Evolutionary conservation across 1,140 invertebrate genomes (phyloP).

Genomic region (Aporrectodea caliginosa): DNA sequence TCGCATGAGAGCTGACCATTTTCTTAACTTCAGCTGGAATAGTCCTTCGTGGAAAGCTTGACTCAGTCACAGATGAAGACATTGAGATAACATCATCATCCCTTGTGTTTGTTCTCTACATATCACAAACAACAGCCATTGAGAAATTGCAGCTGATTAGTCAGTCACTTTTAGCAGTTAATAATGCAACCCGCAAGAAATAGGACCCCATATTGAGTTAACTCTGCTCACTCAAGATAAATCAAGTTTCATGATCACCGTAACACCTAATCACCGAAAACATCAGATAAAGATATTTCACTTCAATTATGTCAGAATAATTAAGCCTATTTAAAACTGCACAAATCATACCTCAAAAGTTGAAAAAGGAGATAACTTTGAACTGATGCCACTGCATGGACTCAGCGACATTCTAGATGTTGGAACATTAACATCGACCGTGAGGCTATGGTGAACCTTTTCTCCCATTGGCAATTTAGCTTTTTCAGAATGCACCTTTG

Average conservation of each 20-base stretch:
- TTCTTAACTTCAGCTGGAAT: slow-evolving; percentile 70
- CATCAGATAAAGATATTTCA: no score
- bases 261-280: no score
- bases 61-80: not conserved
- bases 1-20: slow-evolving; percentile 87
- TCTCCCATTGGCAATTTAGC: not conserved
- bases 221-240: no score
- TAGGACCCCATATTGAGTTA: no score
- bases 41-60: not conserved
- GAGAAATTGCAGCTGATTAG: no score
- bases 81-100: slow-evolving; percentile 14
- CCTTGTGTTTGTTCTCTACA: not conserved
- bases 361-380: not conserved
- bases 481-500: not conserved
- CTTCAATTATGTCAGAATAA: no score
- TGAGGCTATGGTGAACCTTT: not conserved
- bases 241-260: not conserved
- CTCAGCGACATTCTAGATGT: not conserved
- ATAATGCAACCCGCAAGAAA: no score
- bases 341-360: no score
- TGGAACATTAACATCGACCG: not conserved
- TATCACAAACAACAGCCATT: not conserved
- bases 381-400: not conserved
- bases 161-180: no score
- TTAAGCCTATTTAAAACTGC: no score